phyloP scores from a whole-genome alignment of 2,888 invertebrate species.

The Brenthis ino region DNA sequence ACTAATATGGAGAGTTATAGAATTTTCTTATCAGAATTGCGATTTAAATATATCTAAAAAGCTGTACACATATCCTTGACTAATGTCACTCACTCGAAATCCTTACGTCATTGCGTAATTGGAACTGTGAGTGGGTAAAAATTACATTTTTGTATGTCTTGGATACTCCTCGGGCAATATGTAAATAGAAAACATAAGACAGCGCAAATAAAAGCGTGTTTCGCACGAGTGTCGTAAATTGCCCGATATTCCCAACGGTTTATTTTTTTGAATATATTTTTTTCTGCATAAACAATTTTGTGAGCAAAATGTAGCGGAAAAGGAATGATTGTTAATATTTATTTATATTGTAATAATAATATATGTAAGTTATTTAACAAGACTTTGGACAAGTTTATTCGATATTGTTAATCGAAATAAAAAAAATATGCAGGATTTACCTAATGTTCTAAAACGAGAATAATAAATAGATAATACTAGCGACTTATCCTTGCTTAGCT shows the following conservation, averaged over 20 bases:
- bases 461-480: too few relatives aligned
- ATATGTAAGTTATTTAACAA: too few relatives aligned
- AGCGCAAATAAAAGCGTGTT: constrained; percentile 23
- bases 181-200: constrained; percentile 33
- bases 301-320: neutral
- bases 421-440: too few relatives aligned
- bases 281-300: constrained; percentile 4
- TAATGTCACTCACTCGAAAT: constrained; percentile 6
- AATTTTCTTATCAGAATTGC: too few relatives aligned
- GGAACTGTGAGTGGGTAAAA: constrained; percentile 28
- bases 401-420: too few relatives aligned
- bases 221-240: constrained; percentile 18
- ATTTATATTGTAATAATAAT: neutral
- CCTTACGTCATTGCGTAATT: constrained; percentile 20
- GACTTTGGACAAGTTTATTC: too few relatives aligned
- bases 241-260: constrained; percentile 16
- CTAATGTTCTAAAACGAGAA: too few relatives aligned
- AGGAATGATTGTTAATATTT: neutral
- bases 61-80: neutral
- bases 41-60: too few relatives aligned
- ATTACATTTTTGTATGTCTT: constrained; percentile 30
- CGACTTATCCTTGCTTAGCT: too few relatives aligned
- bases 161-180: constrained; percentile 29
- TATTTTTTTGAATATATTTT: constrained; percentile 12
- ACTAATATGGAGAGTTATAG: too few relatives aligned